Evolutionary conservation across 1,140 invertebrate species (phyloP).

Genomic region (Nasonia longicornis): DNA sequence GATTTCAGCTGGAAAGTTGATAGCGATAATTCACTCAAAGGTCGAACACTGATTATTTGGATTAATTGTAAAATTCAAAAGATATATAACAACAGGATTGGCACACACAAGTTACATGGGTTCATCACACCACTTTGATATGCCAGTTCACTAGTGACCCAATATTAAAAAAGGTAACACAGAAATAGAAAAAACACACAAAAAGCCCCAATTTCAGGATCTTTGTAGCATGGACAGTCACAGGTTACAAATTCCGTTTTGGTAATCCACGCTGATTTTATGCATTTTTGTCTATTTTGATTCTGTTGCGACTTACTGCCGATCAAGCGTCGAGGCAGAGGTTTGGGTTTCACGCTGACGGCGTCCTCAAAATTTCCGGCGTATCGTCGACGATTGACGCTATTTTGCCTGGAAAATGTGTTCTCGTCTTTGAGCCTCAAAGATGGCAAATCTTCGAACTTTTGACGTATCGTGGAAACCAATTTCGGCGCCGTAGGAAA

Average conservation of each 20-base stretch:
- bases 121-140: conserved; percentile 23
- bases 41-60: conserved; percentile 42
- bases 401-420: conserved; percentile 12
- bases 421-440: conserved; percentile 43
- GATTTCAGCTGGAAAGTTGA: conserved; percentile 6
- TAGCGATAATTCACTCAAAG: conserved; percentile 29
- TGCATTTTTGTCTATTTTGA: conserved; percentile 33
- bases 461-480: conserved; percentile 42
- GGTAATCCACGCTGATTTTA: conserved; percentile 31
- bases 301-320: conserved; percentile 46
- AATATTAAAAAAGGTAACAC: conserved; percentile 15
- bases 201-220: conserved; percentile 38
- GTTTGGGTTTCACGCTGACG: conserved; percentile 41
- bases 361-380: conserved; percentile 44
- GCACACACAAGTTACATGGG: conserved; percentile 23
- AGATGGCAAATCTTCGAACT: conserved; percentile 45
- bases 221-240: conserved; percentile 39
- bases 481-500: conserved; percentile 40
- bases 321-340: conserved; percentile 44
- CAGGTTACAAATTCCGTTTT: conserved; percentile 36
- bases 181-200: conserved; percentile 33
- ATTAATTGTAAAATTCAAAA: conserved; percentile 39
- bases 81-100: conserved; percentile 27
- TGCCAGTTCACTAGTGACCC: conserved; percentile 25
- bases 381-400: conserved; percentile 14